Evolutionary conservation across 2,797 vertebrate species (phyloP).

Genomic region (Spinus pinus): DNA sequence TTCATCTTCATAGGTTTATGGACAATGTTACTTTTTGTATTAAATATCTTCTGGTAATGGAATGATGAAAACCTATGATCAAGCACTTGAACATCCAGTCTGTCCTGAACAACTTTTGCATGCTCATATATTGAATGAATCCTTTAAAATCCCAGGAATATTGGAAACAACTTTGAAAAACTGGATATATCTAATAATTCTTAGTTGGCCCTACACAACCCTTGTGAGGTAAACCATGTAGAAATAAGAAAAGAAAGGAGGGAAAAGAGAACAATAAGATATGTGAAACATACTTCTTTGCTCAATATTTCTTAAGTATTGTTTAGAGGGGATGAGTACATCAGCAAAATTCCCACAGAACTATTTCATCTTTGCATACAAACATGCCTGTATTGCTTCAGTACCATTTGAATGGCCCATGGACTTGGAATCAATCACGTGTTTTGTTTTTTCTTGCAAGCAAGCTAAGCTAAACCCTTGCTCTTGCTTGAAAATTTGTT

Average conservation of each 20-base stretch:
- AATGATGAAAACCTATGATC: neutral
- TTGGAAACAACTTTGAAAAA: neutral
- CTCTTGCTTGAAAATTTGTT: neutral
- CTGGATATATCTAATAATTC: neutral
- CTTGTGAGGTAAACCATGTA: neutral
- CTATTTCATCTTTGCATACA: neutral
- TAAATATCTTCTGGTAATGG: neutral
- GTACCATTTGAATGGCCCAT: neutral
- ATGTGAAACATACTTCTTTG: neutral
- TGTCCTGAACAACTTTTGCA: neutral
- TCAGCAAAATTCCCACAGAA: neutral
- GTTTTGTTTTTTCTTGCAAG: neutral
- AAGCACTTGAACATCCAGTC: neutral
- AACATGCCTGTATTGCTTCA: rapidly evolving
- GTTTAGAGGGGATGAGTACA: neutral
- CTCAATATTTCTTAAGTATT: neutral
- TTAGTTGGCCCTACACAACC: neutral
- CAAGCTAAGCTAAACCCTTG: neutral
- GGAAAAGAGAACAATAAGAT: neutral
- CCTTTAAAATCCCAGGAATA: neutral
- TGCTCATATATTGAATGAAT: neutral
- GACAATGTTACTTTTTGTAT: neutral
- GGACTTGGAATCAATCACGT: neutral
- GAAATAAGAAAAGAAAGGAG: neutral
- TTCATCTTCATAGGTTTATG: neutral